Conservation (phyloP, 2,888 invertebrate genomes). For the Caenorhabditis sp. region DNA sequence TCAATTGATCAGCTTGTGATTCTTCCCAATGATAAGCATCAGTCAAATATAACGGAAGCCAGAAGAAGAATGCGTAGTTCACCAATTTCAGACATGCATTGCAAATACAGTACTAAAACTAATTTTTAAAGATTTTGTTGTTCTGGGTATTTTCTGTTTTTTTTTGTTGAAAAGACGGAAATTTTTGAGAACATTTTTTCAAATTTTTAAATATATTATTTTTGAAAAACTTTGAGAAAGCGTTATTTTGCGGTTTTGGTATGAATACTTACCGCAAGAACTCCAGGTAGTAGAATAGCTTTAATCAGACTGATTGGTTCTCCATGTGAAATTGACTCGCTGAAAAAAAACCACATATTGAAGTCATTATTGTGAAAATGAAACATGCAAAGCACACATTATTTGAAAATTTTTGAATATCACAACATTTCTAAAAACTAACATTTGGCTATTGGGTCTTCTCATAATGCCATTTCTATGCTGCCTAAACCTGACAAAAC, state of each 20-base stretch:
- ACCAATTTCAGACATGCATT: constrained; percentile 75
- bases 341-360: constrained; percentile 18
- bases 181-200: too few species aligned
- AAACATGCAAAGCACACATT: background rate
- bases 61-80: constrained; percentile 75
- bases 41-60: constrained; percentile 74
- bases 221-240: constrained; percentile 29
- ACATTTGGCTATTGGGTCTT: background rate
- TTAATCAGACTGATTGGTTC: constrained; percentile 60
- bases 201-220: too few species aligned
- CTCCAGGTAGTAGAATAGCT: constrained; percentile 67
- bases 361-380: background rate
- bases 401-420: background rate
- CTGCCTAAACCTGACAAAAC: background rate
- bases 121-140: too few species aligned
- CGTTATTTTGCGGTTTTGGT: too few species aligned
- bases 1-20: constrained; percentile 72
- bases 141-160: too few species aligned
- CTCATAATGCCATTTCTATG: too few species aligned
- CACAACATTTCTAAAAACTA: background rate
- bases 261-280: constrained; percentile 53
- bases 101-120: constrained; percentile 74
- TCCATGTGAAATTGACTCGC: constrained; percentile 31
- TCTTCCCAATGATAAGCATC: constrained; percentile 61
- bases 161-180: too few species aligned